Conservation (phyloP, 2,113 vertebrate species). For the Erythrocercus mccallii region DNA sequence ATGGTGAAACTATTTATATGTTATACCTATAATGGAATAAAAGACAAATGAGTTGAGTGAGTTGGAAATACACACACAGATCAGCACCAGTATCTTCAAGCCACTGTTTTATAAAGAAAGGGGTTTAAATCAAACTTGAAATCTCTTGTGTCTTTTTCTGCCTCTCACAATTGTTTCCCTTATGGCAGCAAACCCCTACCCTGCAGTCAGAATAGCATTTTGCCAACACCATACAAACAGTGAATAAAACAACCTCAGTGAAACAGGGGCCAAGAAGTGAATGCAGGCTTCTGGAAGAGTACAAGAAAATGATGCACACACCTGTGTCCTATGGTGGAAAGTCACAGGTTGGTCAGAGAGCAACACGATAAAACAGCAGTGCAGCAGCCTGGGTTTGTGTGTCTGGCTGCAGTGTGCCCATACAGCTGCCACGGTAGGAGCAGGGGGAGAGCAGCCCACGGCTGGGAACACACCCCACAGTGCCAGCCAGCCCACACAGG, state of each 20-base stretch:
- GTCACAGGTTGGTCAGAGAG: accelerated
- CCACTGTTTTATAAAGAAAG: not conserved
- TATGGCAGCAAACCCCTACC: not conserved
- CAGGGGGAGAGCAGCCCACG: not conserved
- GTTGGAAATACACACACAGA: not conserved
- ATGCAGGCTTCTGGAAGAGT: accelerated
- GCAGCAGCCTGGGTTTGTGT: not conserved
- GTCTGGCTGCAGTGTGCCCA: too few species aligned
- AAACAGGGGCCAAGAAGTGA: not conserved
- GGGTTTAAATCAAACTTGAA: not conserved
- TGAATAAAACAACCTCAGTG: not conserved
- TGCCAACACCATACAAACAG: not conserved
- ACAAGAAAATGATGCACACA: accelerated
- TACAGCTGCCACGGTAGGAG: accelerated
- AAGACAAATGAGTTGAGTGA: not conserved
- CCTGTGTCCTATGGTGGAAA: accelerated
- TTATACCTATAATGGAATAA: not conserved
- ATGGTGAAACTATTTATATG: not conserved
- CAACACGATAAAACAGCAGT: not conserved
- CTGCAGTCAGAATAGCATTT: not conserved
- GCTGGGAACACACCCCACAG: not conserved
- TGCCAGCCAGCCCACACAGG: not conserved
- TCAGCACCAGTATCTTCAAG: not conserved
- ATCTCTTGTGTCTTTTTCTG: not conserved
- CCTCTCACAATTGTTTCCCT: not conserved